These are phyloP conservation scores for Eupeodes latifasciatus DNA, from an alignment of 2,888 invertebrate species.

Conservation along the genomic window DNA sequence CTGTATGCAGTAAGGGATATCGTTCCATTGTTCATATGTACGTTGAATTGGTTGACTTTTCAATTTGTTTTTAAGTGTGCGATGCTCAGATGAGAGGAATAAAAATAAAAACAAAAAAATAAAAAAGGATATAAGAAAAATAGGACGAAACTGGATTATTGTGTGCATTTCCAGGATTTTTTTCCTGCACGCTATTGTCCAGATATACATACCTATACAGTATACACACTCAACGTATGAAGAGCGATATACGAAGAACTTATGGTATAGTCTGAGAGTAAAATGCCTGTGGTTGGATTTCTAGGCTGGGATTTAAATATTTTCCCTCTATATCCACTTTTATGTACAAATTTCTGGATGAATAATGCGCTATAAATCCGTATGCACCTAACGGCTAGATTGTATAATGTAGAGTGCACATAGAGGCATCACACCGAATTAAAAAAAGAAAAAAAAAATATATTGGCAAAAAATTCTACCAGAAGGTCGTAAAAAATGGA, in stretches of 20 bases:
- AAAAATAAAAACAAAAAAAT: conserved; percentile 46
- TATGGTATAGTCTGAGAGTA: conserved; percentile 12
- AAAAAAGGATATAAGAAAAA: conserved; percentile 44
- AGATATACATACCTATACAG: conserved; percentile 1
- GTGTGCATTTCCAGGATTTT: conserved; percentile 48
- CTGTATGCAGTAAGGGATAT: conserved; percentile 43
- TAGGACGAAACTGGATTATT: conserved; percentile 59
- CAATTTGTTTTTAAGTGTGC: conserved; percentile 75
- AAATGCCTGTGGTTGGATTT: conserved; percentile 54
- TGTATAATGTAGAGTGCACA: conserved; percentile 34
- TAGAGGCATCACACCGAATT: conserved; percentile 6
- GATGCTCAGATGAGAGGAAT: conserved; percentile 32
- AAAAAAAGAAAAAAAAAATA: conserved; percentile 48
- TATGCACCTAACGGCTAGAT: conserved; percentile 64
- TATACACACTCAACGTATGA: background rate
- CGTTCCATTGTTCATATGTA: conserved; percentile 61
- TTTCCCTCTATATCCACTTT: conserved; percentile 12
- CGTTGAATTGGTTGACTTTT: conserved; percentile 75
- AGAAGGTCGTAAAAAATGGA: conserved; percentile 66
- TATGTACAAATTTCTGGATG: conserved; percentile 49
- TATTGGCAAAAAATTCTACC: conserved; percentile 59
- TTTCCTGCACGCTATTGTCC: conserved; percentile 4
- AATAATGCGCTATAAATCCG: conserved; percentile 66
- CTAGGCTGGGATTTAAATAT: conserved; percentile 60
- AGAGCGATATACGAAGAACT: background rate